Conservation (phyloP, 2,888 invertebrate species). For the Rhingia rostrata region DNA sequence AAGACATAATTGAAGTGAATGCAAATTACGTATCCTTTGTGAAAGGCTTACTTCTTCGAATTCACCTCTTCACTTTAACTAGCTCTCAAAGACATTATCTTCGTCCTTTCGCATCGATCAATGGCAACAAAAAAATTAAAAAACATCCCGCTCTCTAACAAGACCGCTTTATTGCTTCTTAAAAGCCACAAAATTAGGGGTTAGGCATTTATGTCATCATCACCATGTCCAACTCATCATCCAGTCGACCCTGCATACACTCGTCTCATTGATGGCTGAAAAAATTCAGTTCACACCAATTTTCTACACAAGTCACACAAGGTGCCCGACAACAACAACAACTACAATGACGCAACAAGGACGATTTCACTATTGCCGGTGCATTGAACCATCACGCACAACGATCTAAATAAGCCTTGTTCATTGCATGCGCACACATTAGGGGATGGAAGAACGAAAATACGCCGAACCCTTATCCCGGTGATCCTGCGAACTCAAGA, state of each 20-base stretch:
- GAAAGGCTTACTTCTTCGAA: neutral
- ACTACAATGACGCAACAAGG: constrained; percentile 19
- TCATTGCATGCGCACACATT: constrained; percentile 33
- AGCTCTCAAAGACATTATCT: neutral
- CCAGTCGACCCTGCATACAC: constrained; percentile 6
- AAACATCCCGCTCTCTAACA: constrained; percentile 20
- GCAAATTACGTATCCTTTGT: neutral
- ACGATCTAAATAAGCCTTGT: constrained; percentile 66
- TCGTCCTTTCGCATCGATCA: constrained; percentile 19
- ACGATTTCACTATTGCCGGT: constrained; percentile 8
- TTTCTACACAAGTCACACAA: constrained; percentile 59
- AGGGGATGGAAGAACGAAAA: constrained; percentile 27
- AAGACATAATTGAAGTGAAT: neutral
- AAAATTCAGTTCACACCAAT: constrained; percentile 71
- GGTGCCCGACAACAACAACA: constrained; percentile 39
- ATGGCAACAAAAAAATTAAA: neutral
- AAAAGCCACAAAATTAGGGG: constrained; percentile 72
- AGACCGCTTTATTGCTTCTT: constrained; percentile 58
- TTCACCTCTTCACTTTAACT: constrained; percentile 15
- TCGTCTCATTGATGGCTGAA: constrained; percentile 42
- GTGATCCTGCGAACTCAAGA: constrained; percentile 64
- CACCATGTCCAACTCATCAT: constrained; percentile 45
- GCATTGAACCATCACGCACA: constrained; percentile 63
- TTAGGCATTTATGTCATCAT: constrained; percentile 69
- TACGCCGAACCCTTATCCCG: constrained; percentile 48